Conservation (phyloP, 2,888 invertebrate species). For the Electrophaes corylata region DNA sequence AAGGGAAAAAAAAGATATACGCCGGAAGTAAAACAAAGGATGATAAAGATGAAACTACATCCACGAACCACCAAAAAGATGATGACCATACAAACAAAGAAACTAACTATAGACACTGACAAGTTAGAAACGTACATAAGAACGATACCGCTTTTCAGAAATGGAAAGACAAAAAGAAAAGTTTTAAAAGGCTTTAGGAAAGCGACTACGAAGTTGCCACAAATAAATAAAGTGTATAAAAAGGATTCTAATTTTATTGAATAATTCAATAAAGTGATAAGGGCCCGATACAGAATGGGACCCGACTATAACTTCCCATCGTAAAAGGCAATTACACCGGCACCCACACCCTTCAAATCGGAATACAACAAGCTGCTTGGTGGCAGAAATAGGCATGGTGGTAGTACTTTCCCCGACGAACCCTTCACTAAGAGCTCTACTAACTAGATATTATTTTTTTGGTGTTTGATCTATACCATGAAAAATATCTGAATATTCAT, state of each 20-base stretch:
- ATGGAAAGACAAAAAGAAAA: conserved; percentile 50
- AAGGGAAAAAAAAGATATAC: conserved; percentile 50
- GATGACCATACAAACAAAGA: conserved; percentile 2
- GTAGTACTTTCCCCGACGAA: no score
- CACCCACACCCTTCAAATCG: no score
- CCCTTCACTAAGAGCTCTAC: no score
- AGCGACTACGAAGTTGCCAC: conserved; percentile 15
- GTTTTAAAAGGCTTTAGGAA: conserved; percentile 47
- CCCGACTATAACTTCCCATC: no score
- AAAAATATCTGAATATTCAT: no score
- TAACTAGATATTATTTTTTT: no score
- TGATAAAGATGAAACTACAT: background rate
- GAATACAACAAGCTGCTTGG: no score
- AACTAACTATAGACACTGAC: conserved; percentile 10
- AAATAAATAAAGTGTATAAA: background rate
- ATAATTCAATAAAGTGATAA: no score
- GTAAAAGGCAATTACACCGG: no score
- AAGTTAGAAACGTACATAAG: conserved; percentile 40
- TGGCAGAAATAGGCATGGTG: no score
- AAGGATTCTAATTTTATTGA: conserved; percentile 51
- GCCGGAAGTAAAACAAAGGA: conserved; percentile 30
- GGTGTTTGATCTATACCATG: no score
- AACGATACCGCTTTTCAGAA: conserved; percentile 45
- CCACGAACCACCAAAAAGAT: conserved; percentile 2
- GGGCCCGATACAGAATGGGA: no score